A percentile compares a stretch with the other conserved stretches of the same genome.
phyloP scores from a whole-genome alignment of 2,113 vertebrate species.

The Hucho hucho region DNA sequence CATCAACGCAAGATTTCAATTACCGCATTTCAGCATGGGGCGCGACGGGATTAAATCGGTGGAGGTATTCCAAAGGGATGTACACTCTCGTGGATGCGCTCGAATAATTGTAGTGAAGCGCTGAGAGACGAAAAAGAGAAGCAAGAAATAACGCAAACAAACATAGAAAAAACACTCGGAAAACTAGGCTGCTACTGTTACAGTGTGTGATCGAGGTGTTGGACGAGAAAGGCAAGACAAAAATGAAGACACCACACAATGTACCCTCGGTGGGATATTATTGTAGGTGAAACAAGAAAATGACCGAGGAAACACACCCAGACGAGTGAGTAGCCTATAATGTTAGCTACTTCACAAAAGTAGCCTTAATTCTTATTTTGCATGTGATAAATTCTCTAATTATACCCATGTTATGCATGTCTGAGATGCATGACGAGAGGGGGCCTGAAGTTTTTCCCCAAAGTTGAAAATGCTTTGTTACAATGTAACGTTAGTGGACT shows the following conservation, averaged over 20 bases:
- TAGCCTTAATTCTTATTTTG: neutral
- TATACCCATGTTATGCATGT: neutral
- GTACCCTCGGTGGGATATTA: conserved; percentile 77
- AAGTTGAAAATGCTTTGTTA: conserved; percentile 31
- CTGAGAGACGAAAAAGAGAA: conserved; percentile 14
- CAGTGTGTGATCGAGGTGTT: conserved; percentile 26
- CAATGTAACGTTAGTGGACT: conserved; percentile 25
- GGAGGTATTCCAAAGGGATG: conserved; percentile 1
- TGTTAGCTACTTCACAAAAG: neutral
- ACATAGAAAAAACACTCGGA: neutral
- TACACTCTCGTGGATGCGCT: conserved; percentile 28
- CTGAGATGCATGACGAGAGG: neutral
- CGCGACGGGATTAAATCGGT: conserved; percentile 16
- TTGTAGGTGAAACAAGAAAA: conserved; percentile 80
- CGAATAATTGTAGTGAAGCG: conserved; percentile 33
- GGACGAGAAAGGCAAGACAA: conserved; percentile 50
- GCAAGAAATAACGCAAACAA: neutral
- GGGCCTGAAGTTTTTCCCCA: neutral
- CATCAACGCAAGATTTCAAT: conserved; percentile 59
- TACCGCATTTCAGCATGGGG: conserved; percentile 42
- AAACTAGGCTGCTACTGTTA: conserved; percentile 6
- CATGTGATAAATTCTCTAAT: neutral
- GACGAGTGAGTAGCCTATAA: conserved; percentile 82
- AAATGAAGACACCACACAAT: conserved; percentile 79
- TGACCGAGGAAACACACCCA: conserved; percentile 87